Evolutionary conservation across 2,113 vertebrate species (phyloP).

Genomic region (Progne subis): DNA sequence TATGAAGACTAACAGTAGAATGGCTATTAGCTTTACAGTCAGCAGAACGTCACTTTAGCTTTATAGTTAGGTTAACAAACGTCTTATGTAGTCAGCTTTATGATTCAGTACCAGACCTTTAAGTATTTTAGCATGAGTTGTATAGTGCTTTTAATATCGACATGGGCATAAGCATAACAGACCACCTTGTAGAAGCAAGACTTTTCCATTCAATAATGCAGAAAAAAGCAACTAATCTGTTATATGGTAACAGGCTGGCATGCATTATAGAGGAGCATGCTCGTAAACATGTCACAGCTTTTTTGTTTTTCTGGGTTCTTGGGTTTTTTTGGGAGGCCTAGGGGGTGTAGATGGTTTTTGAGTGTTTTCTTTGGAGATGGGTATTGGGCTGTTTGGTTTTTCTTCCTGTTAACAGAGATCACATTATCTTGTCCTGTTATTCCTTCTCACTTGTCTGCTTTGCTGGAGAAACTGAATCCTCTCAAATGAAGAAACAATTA

Average conservation of each 20-base stretch:
- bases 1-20: not conserved
- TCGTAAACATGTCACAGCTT: not conserved
- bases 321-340: not conserved
- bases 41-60: not conserved
- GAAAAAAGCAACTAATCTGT: not conserved
- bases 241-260: not conserved
- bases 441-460: not conserved
- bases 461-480: not conserved
- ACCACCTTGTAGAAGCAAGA: not conserved
- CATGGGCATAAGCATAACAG: not conserved
- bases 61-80: not conserved
- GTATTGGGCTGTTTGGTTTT: rapidly evolving
- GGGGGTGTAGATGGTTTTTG: rapidly evolving
- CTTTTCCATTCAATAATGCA: not conserved
- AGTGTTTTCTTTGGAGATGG: not conserved
- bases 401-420: not conserved
- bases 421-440: not conserved
- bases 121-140: not conserved
- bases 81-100: not conserved
- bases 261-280: not conserved
- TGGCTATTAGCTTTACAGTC: not conserved
- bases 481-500: not conserved
- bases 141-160: not conserved
- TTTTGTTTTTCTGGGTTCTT: not conserved
- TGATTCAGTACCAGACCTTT: not conserved